A percentile compares a stretch with the other conserved stretches of the same genome.
Conservation (phyloP, 2,888 invertebrate species). For the Petrophora chlorosata region DNA sequence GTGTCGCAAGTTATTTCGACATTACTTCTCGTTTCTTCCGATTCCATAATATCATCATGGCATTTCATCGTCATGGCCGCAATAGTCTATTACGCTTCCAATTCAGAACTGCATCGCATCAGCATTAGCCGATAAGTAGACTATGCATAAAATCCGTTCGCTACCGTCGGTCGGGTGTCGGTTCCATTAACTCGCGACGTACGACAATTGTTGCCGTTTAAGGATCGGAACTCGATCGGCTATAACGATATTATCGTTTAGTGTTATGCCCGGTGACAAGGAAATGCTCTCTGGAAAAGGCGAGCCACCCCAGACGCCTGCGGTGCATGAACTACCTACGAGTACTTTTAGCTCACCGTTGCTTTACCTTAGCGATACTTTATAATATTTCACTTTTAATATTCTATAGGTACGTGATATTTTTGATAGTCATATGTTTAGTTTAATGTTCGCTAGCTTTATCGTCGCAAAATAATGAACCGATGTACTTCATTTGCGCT, state of each 20-base stretch:
- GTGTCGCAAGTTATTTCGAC: not conserved
- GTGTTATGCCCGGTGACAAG: constrained; percentile 78
- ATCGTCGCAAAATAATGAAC: no score
- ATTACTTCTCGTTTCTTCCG: constrained; percentile 7
- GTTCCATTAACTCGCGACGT: constrained; percentile 69
- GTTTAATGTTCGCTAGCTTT: no score
- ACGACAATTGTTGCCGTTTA: constrained; percentile 76
- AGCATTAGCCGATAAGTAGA: constrained; percentile 46
- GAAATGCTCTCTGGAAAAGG: constrained; percentile 74
- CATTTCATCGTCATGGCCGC: constrained; percentile 1
- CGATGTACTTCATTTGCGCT: no score
- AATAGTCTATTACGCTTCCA: constrained; percentile 13
- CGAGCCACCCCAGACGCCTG: constrained; percentile 57
- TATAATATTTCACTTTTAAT: constrained; percentile 4
- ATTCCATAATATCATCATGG: constrained; percentile 1
- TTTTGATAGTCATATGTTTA: not conserved
- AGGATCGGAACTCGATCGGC: constrained; percentile 70
- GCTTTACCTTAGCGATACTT: constrained; percentile 15
- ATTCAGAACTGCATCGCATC: constrained; percentile 38
- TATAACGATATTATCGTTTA: constrained; percentile 79
- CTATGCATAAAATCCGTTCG: constrained; percentile 60
- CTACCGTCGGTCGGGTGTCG: constrained; percentile 40
- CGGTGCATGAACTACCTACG: constrained; percentile 39
- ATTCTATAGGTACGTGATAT: not conserved
- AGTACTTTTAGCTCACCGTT: constrained; percentile 15